Evolutionary conservation across 1,140 invertebrate species (phyloP).

Genomic region (Drosophila ficusphila): DNA sequence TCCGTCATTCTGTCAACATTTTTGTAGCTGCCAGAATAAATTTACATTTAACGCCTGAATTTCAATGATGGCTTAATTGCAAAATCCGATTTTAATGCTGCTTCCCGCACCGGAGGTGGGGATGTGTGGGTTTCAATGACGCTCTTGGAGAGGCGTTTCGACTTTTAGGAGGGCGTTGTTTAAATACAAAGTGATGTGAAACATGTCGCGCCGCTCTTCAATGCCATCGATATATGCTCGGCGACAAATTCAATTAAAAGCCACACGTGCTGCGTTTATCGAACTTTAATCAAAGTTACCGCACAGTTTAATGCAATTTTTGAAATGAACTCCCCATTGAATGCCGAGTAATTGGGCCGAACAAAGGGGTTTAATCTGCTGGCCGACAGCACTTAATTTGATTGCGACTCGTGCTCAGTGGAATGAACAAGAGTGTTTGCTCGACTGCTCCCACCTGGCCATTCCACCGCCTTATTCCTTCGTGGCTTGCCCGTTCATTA

Average conservation of each 20-base stretch:
- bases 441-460: constrained; percentile 15
- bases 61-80: constrained; percentile 65
- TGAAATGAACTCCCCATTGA: constrained; percentile 42
- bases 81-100: constrained; percentile 58
- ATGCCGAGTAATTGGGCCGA: constrained; percentile 41
- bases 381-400: constrained; percentile 39
- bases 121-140: background rate
- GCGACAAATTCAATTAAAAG: constrained; percentile 62
- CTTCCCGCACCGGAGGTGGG: background rate
- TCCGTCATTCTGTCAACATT: background rate
- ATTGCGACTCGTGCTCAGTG: constrained; percentile 27
- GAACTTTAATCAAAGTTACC: constrained; percentile 63
- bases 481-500: constrained; percentile 37
- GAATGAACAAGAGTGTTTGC: constrained; percentile 40
- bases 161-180: constrained; percentile 29
- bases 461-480: background rate
- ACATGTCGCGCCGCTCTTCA: constrained; percentile 26
- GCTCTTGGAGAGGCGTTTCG: background rate
- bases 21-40: constrained; percentile 39
- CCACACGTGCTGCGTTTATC: constrained; percentile 36
- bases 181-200: constrained; percentile 19
- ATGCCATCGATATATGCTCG: constrained; percentile 36
- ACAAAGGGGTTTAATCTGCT: constrained; percentile 42
- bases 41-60: constrained; percentile 55
- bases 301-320: constrained; percentile 68